Conservation (phyloP, 2,888 invertebrate genomes). For the Agrotis exclamationis region DNA sequence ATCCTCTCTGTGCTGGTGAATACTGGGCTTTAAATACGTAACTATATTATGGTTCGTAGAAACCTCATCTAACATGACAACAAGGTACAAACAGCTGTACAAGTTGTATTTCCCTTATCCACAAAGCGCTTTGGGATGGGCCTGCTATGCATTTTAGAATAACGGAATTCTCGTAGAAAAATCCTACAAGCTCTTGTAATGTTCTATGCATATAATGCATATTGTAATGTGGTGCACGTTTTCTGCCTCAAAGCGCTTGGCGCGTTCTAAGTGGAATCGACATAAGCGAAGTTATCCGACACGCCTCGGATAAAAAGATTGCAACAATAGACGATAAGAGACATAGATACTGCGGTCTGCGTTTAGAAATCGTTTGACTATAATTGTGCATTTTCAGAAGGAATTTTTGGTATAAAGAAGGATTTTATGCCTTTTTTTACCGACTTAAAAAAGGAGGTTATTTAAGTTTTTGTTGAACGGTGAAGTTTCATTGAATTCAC, state of each 20-base stretch:
- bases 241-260: conserved; percentile 1
- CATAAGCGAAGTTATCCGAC: conserved; percentile 16
- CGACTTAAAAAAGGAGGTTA: too few relatives aligned
- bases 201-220: conserved; percentile 23
- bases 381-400: not conserved
- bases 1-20: not conserved
- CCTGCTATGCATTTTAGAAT: conserved; percentile 19
- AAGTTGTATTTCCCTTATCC: conserved; percentile 1
- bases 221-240: conserved; percentile 30
- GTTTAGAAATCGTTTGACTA: conserved; percentile 9
- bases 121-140: not conserved
- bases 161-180: not conserved
- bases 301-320: conserved; percentile 30
- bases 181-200: conserved; percentile 17
- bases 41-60: not conserved
- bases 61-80: not conserved
- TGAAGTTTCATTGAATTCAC: too few relatives aligned
- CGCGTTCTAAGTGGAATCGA: conserved; percentile 34
- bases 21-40: not conserved
- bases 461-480: too few relatives aligned
- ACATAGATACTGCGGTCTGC: conserved; percentile 1
- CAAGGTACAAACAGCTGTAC: not conserved
- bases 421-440: too few relatives aligned
- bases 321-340: conserved; percentile 25
- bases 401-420: too few relatives aligned